Evolutionary conservation across 2,888 invertebrate genomes (phyloP).

Genomic region (Alloscopus bannaensis): DNA sequence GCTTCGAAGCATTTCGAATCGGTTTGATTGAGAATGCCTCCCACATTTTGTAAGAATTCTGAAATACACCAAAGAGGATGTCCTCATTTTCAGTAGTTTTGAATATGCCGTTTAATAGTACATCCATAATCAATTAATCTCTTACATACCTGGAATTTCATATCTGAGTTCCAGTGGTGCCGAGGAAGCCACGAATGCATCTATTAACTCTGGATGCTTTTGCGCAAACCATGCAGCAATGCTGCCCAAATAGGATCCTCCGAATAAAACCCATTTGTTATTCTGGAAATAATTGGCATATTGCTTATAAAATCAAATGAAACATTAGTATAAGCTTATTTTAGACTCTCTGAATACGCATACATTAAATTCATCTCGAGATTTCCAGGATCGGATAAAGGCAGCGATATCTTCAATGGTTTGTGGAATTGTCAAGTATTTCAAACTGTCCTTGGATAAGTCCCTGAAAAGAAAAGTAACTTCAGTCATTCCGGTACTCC

Average conservation of each 20-base stretch:
- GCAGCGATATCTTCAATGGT: conserved; percentile 53
- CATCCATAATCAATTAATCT: no score
- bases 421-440: conserved; percentile 52
- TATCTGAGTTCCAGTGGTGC: conserved; percentile 55
- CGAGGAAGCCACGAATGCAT: conserved; percentile 53
- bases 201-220: conserved; percentile 52
- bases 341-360: neutral
- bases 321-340: neutral
- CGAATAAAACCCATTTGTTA: conserved; percentile 58
- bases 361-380: conserved; percentile 50
- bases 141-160: conserved; percentile 63
- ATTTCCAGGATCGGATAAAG: conserved; percentile 48
- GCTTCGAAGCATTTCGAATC: conserved; percentile 56
- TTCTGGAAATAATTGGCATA: conserved; percentile 22
- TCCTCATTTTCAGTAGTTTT: neutral
- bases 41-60: conserved; percentile 56
- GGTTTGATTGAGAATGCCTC: conserved; percentile 43
- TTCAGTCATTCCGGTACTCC: conserved; percentile 12
- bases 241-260: conserved; percentile 54
- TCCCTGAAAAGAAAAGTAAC: conserved; percentile 41
- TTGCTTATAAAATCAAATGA: neutral
- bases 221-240: conserved; percentile 57
- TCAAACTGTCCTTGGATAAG: conserved; percentile 39
- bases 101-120: no score
- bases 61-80: no score